These are phyloP conservation scores for Rutpela maculata DNA, from an alignment of 2,888 invertebrate species.

Conservation along the genomic window DNA sequence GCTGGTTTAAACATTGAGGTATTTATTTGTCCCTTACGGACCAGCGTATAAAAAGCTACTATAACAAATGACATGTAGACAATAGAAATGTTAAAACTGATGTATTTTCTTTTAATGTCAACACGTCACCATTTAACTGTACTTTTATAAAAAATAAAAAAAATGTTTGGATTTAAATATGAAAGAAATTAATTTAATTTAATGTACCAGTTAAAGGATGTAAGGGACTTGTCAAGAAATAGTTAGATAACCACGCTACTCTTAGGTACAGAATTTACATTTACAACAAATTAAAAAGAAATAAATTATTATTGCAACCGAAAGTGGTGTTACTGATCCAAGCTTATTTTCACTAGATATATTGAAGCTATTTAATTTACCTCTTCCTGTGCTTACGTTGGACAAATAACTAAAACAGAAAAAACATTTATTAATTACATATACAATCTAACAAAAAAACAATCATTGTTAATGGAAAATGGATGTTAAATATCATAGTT, in stretches of 20 bases:
- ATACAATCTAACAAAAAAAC: background rate
- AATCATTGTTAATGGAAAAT: too few species aligned
- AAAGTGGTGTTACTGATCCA: slow-evolving; percentile 58
- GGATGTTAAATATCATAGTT: too few species aligned
- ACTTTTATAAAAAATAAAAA: too few species aligned
- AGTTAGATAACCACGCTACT: background rate
- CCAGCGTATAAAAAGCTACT: too few species aligned
- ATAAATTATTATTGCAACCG: slow-evolving; percentile 35
- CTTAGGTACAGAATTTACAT: slow-evolving; percentile 33
- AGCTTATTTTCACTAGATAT: slow-evolving; percentile 55
- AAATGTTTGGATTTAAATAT: too few species aligned
- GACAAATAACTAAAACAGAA: slow-evolving; percentile 81
- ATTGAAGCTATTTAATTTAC: slow-evolving; percentile 48
- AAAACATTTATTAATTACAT: slow-evolving; percentile 11
- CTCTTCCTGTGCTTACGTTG: slow-evolving; percentile 77
- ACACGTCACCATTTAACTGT: too few species aligned
- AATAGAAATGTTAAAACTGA: too few species aligned
- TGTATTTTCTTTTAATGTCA: too few species aligned
- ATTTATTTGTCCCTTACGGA: background rate
- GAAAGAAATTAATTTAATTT: too few species aligned
- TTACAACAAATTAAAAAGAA: slow-evolving; percentile 36
- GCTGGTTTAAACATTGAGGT: background rate
- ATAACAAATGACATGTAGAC: too few species aligned
- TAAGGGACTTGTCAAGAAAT: slow-evolving; percentile 3
- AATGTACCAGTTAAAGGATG: too few species aligned